Evolutionary conservation across 1,140 invertebrate species (phyloP), one percentile per base, ranked within the genome.

Genomic region (Zophobas atratus): DNA sequence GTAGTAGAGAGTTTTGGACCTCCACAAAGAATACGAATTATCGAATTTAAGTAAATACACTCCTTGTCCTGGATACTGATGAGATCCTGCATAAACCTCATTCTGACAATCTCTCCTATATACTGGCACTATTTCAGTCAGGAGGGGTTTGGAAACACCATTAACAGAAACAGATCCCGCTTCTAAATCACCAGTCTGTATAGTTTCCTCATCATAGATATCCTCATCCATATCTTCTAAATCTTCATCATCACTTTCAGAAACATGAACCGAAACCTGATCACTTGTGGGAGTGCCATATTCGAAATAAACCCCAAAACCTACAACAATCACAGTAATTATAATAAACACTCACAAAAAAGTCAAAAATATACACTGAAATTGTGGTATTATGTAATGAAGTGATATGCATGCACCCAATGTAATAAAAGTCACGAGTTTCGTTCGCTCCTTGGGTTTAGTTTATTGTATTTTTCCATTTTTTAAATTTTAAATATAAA

Each of bases 11-110:
- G 97, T 99, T 93, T 99, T 99, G 81, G 97, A 98, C 82, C 99
- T 92, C 98, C 98, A 99, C 73, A 99, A 89, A 51, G 97, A 99
- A 88, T 99, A 99, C 0, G 97, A 98, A 89, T 99, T 99, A 88
- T 99, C 98, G 88, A 99, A 99, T 89, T 99, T 99, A 4, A 99
- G 89, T 85, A 99, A 89, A 89, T 99, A 99, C 46, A 99, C 95
- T 46, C 99, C 98, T 88, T 96, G 93, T 32, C 96, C 98, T 1
- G 99, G 98, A 88, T 99, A 99, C 35, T 92, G 89, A 88, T 99
- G 99, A 81, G 95, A 97, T 4, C 98, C 98, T 53, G 97, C 97
- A 85, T 99, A 99, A 0, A 99, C 97, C 89, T 99, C 97, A 84
- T 95, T 92, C 67, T 99, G 98, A 81, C 96, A 97, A 88, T 99